Evolutionary conservation across 2,113 vertebrate genomes (phyloP).

Genomic region (Calidris pugnax): DNA sequence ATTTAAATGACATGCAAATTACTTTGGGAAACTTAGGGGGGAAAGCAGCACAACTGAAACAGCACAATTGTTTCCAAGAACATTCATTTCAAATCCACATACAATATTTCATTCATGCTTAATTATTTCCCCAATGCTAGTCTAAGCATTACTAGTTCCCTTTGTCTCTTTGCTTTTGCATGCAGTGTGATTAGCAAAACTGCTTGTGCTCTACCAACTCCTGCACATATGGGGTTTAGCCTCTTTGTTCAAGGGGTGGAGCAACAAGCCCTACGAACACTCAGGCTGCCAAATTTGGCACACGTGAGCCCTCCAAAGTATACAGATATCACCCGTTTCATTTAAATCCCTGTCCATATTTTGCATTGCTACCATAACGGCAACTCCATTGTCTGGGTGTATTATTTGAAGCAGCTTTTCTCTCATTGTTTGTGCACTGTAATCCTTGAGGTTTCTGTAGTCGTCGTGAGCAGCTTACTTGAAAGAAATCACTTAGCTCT

Average conservation of each 20-base stretch:
- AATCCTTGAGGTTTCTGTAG: slow-evolving; percentile 59
- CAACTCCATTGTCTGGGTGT: slow-evolving; percentile 46
- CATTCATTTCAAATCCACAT: slow-evolving; percentile 55
- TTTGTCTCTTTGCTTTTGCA: slow-evolving; percentile 67
- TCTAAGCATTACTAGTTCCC: slow-evolving; percentile 27
- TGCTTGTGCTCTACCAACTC: slow-evolving; percentile 15
- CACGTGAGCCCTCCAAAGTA: slow-evolving; percentile 38
- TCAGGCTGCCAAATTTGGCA: slow-evolving; percentile 33
- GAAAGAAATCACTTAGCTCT: slow-evolving; percentile 53
- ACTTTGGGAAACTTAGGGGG: slow-evolving; percentile 32
- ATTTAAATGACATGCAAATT: slow-evolving; percentile 68
- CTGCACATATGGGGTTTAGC: slow-evolving; percentile 43
- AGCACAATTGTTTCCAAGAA: slow-evolving; percentile 51
- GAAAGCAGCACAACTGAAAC: slow-evolving; percentile 38
- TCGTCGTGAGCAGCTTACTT: slow-evolving; percentile 48
- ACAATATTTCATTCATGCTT: slow-evolving; percentile 46
- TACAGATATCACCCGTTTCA: background rate
- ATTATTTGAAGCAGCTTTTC: slow-evolving; percentile 63
- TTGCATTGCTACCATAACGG: slow-evolving; percentile 23
- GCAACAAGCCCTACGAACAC: slow-evolving; percentile 28
- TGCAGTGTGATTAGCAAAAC: slow-evolving; percentile 36
- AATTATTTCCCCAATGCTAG: slow-evolving; percentile 55
- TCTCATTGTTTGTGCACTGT: slow-evolving; percentile 54
- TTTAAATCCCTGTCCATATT: slow-evolving; percentile 34
- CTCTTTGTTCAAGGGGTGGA: slow-evolving; percentile 64